Evolutionary conservation across 2,888 invertebrate species (phyloP).

Genomic region (Cantharis nigra): DNA sequence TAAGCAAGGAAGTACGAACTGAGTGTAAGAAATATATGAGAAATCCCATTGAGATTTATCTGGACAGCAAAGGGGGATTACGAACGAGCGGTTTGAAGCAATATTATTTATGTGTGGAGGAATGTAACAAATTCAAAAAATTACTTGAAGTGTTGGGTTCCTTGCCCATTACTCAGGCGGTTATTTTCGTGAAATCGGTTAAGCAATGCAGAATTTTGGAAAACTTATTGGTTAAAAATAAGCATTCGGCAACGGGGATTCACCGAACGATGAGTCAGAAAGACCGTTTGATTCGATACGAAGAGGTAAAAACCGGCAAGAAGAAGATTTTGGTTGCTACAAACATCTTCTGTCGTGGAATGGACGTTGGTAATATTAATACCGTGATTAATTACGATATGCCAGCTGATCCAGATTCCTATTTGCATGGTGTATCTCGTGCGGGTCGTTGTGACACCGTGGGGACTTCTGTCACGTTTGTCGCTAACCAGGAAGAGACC

Average conservation of each 20-base stretch:
- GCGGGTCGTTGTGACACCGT: not conserved
- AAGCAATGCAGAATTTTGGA: too few relatives aligned
- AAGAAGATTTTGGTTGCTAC: not conserved
- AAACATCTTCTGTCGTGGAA: too few relatives aligned
- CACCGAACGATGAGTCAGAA: too few relatives aligned
- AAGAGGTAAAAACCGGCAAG: not conserved
- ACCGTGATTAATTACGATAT: not conserved
- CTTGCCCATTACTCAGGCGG: too few relatives aligned
- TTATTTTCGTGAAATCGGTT: too few relatives aligned
- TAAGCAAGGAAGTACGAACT: not conserved
- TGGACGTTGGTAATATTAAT: too few relatives aligned
- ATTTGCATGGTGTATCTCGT: not conserved
- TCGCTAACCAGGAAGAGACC: not conserved
- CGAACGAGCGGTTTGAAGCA: too few relatives aligned
- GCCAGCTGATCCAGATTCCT: not conserved
- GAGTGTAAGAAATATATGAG: not conserved
- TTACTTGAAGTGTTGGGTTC: too few relatives aligned
- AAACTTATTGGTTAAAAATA: too few relatives aligned
- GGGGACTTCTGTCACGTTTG: not conserved
- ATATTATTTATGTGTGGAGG: too few relatives aligned
- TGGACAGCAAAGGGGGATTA: not conserved
- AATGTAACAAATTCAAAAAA: too few relatives aligned
- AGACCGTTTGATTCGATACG: not conserved
- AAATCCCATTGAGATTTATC: not conserved
- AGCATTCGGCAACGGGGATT: not conserved